These are phyloP conservation scores for Zeuzera pyrina DNA, from an alignment of 2,888 invertebrate species.

Conservation along the genomic window DNA sequence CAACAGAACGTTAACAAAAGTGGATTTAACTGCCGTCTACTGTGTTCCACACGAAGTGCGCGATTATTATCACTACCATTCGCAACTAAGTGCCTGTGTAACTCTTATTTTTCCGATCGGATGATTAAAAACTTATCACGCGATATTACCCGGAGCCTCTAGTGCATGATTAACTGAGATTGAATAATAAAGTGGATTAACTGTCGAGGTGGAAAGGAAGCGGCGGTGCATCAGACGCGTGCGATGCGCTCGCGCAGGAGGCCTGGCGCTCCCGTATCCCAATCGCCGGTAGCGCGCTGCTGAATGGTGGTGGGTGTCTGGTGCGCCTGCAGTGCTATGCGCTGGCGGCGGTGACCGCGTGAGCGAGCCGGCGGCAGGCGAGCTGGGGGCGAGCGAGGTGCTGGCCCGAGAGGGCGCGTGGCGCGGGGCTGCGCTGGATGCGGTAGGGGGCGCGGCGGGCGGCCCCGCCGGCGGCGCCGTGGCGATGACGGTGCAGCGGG, in stretches of 20 bases:
- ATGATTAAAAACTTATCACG: background rate
- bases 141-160: background rate
- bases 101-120: background rate
- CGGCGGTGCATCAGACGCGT: slow-evolving; percentile 5
- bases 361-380: slow-evolving; percentile 19
- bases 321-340: slow-evolving; percentile 16
- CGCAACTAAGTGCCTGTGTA: background rate
- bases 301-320: slow-evolving; percentile 26
- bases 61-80: background rate
- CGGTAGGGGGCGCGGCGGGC: slow-evolving; percentile 27
- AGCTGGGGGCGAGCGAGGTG: slow-evolving; percentile 49
- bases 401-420: slow-evolving; percentile 35
- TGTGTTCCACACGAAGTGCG: background rate
- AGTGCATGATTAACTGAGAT: slow-evolving; percentile 4
- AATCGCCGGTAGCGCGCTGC: slow-evolving; percentile 12
- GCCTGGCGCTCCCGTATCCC: slow-evolving; percentile 11
- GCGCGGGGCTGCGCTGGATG: slow-evolving; percentile 21
- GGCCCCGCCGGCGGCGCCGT: slow-evolving; percentile 63
- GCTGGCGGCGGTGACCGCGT: slow-evolving; percentile 11
- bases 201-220: slow-evolving; percentile 5
- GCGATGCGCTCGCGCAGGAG: slow-evolving; percentile 22
- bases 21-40: background rate
- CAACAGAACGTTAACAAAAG: background rate
- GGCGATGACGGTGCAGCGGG: slow-evolving; percentile 76
- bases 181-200: slow-evolving; percentile 10